These are phyloP conservation scores for Hydriomena furcata DNA, from an alignment of 2,888 invertebrate genomes.

Conservation along the genomic window DNA sequence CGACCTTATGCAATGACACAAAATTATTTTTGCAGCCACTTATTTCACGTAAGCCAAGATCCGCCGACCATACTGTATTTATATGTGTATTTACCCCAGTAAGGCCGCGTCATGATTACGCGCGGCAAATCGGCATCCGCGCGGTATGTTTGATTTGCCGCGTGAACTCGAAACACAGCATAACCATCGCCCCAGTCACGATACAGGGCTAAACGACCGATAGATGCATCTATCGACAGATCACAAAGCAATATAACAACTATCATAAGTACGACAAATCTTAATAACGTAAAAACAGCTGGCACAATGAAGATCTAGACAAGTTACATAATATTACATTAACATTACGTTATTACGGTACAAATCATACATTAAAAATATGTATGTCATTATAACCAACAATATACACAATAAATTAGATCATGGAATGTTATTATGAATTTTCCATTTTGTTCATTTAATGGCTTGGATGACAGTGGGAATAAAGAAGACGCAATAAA, in stretches of 20 bases:
- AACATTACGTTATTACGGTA: conserved; percentile 63
- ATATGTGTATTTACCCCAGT: too few species aligned
- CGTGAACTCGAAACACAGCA: too few species aligned
- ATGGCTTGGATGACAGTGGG: conserved; percentile 38
- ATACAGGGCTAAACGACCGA: conserved; percentile 9
- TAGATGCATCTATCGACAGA: conserved; percentile 40
- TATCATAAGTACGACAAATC: conserved; percentile 80
- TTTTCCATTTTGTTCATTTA: conserved; percentile 61
- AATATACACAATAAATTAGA: conserved; percentile 83
- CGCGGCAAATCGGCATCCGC: too few species aligned
- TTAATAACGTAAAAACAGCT: conserved; percentile 75
- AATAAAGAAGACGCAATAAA: conserved; percentile 63
- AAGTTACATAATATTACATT: conserved; percentile 71
- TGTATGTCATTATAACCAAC: conserved; percentile 71
- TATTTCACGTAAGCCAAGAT: too few species aligned
- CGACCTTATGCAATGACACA: too few species aligned
- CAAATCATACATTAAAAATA: conserved; percentile 76
- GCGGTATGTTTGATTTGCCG: too few species aligned
- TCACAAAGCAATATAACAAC: conserved; percentile 74
- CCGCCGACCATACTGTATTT: too few species aligned
- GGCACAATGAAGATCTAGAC: conserved; percentile 82
- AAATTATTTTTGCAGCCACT: too few species aligned
- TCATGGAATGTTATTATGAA: conserved; percentile 80
- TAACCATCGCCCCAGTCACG: conserved; percentile 2
- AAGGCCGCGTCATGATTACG: too few species aligned